Evolutionary conservation across 2,113 vertebrate species (phyloP), one percentile per base, ranked within the genome.

Genomic region (Mormyrus iriodes): DNA sequence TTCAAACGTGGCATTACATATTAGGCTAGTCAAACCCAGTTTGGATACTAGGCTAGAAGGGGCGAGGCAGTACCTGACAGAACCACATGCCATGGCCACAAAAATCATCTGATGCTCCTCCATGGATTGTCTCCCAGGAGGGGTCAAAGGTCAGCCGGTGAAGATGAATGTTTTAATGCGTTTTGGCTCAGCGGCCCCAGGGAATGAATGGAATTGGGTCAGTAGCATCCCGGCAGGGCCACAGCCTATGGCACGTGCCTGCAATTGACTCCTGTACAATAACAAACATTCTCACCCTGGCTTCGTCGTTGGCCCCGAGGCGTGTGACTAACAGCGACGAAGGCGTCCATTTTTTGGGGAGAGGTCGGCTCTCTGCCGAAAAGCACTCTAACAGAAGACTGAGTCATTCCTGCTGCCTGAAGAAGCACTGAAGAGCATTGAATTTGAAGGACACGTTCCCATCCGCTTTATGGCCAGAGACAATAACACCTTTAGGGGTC

Each of bases 91-190:
- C 42, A 88, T 13, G 5, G 21, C 48, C n/a, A 4, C 35, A 10
- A 76, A 48, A 35, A 65, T 42, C 35, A 31, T 35, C 35, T 21
- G 46, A 52, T 21, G 65, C n/a, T 73, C 65, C 87, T 49, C 27
- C 3, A 46, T 35, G 31, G 8, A 51, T 49, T 76, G 15, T 88
- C 65, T 13, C 39, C 46, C 27, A 15, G 35, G 24, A 24, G 24
- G 44, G 46, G 65, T 51, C 24, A 88, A 51, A 46, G 61, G 61
- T 88, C 65, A n/a, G 13, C 27, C 4, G 13, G 65, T 17, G 19
- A 79, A 39, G 46, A 88, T 76, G 48, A 88, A 88, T 39, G 48
- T 4, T 46, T 12, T 88, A 85, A 85, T 85, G n/a, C 6, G 31
- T 17, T 88, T 76, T 3, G 27, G 65, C 65, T 7, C 42, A 52